Conservation (phyloP, 2,113 vertebrate genomes). For the Neoarius graeffei region DNA sequence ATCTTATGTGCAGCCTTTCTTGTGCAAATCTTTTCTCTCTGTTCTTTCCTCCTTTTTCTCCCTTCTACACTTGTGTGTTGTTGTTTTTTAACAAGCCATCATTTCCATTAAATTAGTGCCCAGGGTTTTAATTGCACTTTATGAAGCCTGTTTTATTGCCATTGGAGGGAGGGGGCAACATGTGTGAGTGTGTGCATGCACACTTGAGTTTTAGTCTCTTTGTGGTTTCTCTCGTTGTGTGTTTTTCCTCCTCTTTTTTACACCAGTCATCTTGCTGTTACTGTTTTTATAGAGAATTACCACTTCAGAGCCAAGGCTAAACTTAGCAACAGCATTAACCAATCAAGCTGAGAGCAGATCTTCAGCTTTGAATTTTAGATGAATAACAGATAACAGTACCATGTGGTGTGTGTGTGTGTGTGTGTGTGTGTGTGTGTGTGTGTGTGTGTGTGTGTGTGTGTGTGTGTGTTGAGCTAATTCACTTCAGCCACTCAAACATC, state of each 20-base stretch:
- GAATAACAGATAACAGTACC: not conserved
- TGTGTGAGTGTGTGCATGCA: slow-evolving; percentile 6
- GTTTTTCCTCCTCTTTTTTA: slow-evolving; percentile 44
- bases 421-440: not conserved
- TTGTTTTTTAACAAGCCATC: slow-evolving; percentile 68
- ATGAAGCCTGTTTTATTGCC: slow-evolving; percentile 74
- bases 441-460: not conserved
- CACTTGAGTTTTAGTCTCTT: slow-evolving; percentile 7
- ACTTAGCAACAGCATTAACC: slow-evolving; percentile 37
- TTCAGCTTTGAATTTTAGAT: not conserved
- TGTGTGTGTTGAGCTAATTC: not conserved
- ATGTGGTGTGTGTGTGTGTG: too few species aligned
- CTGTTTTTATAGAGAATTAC: slow-evolving; percentile 78
- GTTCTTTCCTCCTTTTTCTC: slow-evolving; percentile 53
- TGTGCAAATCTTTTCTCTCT: slow-evolving; percentile 6
- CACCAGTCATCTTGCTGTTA: slow-evolving; percentile 63
- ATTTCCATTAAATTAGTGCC: slow-evolving; percentile 81
- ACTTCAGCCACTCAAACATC: not conserved
- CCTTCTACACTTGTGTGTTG: slow-evolving; percentile 46
- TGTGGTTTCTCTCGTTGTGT: slow-evolving; percentile 45
- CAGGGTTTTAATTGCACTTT: slow-evolving; percentile 81
- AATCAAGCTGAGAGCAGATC: not conserved
- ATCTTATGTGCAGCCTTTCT: not conserved
- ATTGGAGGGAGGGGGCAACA: not conserved
- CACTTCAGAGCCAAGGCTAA: slow-evolving; percentile 63